Evolutionary conservation across 1,140 invertebrate species (phyloP), one percentile per base, ranked within the genome.

Genomic region (Trachymyrmex cornetzi): DNA sequence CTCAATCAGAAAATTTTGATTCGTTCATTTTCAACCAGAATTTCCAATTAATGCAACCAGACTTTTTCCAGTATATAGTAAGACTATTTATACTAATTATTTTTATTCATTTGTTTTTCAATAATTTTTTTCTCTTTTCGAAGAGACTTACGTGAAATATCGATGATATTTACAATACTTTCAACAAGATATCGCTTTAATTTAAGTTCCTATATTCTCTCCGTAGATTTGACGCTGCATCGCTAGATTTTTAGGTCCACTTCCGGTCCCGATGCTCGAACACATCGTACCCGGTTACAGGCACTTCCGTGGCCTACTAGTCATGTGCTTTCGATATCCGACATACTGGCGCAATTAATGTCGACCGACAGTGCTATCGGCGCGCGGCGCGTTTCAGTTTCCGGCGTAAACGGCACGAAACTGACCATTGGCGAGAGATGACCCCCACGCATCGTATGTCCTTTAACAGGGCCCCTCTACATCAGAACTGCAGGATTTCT

Each of bases 261-360:
- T 84, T 74, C 80, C 80, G 69, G 24, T 61, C 14, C 4, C 55
- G 55, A 61, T 48, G 38, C 38, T 63, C 55, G n/a, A 24, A 74
- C 55, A 9, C 69, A 19, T 75, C 80, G 69, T 63, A 79, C 48
- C 55, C 48, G 59, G 55, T 75, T 86, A 71, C 50, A 63, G 88
- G 77, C 67, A 87, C 86, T 87, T 87, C 86, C 86, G 81, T 64
- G 59, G 79, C 27, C 86, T 87, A 86, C 84, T 88, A 86, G 88
- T 88, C 81, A 91, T 86, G 85, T 72, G 87, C 89, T 92, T 90
- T 92, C 91, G 90, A 92, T 93, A 91, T 90, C 86, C 85, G 90
- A 87, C 88, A 92, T 91, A 91, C 86, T 91, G 91, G 88, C 81
- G 92, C 93, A 94, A 94, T 94, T 93, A 93, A 93, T 92, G 92